These are phyloP conservation scores for Caenorhabditis sulstoni DNA, from an alignment of 2,888 invertebrate species.

Conservation along the genomic window DNA sequence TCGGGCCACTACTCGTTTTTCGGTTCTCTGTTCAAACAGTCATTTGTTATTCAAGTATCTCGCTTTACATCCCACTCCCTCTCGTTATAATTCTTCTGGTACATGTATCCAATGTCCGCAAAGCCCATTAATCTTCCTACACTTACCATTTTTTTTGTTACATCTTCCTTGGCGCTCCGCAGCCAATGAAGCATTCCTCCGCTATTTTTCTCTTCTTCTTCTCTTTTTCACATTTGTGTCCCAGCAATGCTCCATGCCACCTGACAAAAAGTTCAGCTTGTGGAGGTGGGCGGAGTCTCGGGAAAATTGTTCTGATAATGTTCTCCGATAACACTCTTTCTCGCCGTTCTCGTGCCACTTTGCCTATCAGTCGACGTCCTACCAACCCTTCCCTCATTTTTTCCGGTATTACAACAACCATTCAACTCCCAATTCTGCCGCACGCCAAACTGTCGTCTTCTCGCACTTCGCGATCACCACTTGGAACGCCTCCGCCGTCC, in stretches of 20 bases:
- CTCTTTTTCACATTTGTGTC: neutral
- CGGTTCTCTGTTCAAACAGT: conserved; percentile 54
- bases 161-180: conserved; percentile 3
- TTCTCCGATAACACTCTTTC: conserved; percentile 34
- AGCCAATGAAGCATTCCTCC: conserved; percentile 37
- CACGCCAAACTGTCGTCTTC: conserved; percentile 22
- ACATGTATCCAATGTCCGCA: conserved; percentile 58
- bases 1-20: conserved; percentile 28
- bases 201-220: too few relatives aligned
- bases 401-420: conserved; percentile 57
- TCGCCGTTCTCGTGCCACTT: conserved; percentile 34
- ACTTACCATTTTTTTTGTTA: conserved; percentile 52
- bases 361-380: conserved; percentile 21
- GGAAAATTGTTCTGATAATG: conserved; percentile 52
- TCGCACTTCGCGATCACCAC: too few relatives aligned
- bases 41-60: conserved; percentile 57
- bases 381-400: conserved; percentile 27
- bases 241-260: conserved; percentile 45
- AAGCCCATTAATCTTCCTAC: conserved; percentile 56
- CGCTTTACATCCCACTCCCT: conserved; percentile 52
- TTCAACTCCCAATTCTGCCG: conserved; percentile 33
- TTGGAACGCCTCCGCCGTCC: too few relatives aligned
- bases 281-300: conserved; percentile 41
- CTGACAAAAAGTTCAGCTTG: conserved; percentile 55
- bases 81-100: conserved; percentile 58